Percentiles rank a stretch among this genome's conserved stretches.
Conservation (phyloP, 2,797 vertebrate species). For the Sebastes vulpes region DNA sequence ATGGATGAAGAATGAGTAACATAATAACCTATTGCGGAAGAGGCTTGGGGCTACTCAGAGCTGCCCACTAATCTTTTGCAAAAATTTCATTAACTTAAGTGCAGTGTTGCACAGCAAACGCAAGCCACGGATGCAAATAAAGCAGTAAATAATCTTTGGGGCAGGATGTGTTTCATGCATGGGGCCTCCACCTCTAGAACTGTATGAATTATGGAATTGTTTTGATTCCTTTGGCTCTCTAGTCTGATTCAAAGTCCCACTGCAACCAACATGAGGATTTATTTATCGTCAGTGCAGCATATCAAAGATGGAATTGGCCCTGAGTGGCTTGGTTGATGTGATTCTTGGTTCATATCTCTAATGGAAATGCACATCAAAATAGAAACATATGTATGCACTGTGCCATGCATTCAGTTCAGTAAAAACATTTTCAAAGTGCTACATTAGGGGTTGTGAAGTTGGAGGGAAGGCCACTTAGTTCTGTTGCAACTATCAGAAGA, state of each 20-base stretch:
- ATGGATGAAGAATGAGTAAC: conserved; percentile 36
- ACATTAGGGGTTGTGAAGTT: conserved; percentile 26
- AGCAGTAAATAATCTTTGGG: conserved; percentile 55
- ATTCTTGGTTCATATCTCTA: conserved; percentile 15
- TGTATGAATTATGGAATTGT: conserved; percentile 45
- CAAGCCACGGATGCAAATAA: conserved; percentile 51
- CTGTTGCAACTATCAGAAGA: conserved; percentile 16
- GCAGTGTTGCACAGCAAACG: conserved; percentile 46
- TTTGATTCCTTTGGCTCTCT: conserved; percentile 17
- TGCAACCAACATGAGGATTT: background rate
- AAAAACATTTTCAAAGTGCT: conserved; percentile 5
- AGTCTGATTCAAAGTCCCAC: conserved; percentile 5
- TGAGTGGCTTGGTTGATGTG: background rate
- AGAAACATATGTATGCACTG: background rate
- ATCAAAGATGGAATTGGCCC: conserved; percentile 6
- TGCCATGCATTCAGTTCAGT: background rate
- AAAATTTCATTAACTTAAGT: conserved; percentile 70
- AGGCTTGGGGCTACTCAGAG: conserved; percentile 17
- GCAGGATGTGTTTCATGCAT: conserved; percentile 19
- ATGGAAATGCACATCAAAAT: conserved; percentile 5
- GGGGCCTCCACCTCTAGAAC: background rate
- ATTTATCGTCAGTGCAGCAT: conserved; percentile 4
- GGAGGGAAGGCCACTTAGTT: background rate
- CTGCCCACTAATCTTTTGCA: conserved; percentile 54
- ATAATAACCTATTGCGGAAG: conserved; percentile 25